Evolutionary conservation across 2,113 vertebrate species (phyloP).

Genomic region (Ibidorhyncha struthersii): DNA sequence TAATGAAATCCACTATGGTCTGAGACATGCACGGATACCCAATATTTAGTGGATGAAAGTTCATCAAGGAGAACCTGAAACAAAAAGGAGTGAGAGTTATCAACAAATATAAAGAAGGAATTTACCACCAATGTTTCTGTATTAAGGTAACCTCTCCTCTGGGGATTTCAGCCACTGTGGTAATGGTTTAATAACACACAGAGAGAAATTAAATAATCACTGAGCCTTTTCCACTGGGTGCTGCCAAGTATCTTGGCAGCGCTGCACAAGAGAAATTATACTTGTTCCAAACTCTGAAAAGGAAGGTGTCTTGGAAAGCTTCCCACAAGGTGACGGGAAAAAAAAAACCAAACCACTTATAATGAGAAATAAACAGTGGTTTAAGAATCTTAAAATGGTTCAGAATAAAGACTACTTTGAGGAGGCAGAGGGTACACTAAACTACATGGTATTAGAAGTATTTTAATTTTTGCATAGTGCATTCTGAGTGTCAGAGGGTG

Average conservation of each 20-base stretch:
- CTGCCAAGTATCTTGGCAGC: neutral
- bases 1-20: constrained; percentile 99
- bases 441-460: neutral
- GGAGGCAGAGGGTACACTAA: neutral
- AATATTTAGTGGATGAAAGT: constrained; percentile 88
- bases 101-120: neutral
- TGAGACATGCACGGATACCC: constrained; percentile 95
- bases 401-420: neutral
- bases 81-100: neutral
- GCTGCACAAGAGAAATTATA: neutral
- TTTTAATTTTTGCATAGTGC: neutral
- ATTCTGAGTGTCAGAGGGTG: neutral
- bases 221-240: neutral
- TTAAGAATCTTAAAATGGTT: neutral
- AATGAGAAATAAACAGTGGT: neutral
- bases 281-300: neutral
- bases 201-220: neutral
- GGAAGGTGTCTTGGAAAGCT: neutral
- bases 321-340: neutral
- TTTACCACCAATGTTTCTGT: neutral
- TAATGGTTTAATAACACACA: neutral
- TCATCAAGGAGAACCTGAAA: constrained; percentile 90
- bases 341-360: neutral
- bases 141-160: neutral
- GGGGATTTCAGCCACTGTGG: neutral